Percentiles rank a stretch among this genome's conserved stretches.
These are phyloP conservation scores for Lanius collurio DNA, from an alignment of 2,113 vertebrate genomes.

Conservation along the genomic window DNA sequence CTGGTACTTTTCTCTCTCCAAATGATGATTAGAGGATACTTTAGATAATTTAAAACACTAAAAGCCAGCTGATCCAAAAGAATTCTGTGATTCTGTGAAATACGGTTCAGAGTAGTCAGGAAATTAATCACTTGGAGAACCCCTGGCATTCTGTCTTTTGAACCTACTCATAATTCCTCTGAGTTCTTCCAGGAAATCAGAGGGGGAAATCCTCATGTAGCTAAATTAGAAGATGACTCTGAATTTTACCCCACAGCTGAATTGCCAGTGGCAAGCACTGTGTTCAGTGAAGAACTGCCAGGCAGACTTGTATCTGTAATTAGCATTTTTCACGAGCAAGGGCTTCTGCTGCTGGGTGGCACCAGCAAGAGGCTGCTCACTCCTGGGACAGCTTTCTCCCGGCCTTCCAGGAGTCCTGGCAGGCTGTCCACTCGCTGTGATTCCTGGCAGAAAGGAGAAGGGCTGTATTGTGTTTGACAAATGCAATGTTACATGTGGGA, in stretches of 20 bases:
- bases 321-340: not conserved
- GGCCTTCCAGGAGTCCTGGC: not conserved
- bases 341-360: not conserved
- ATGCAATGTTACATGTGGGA: fast-evolving
- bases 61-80: not conserved
- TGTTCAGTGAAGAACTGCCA: not conserved
- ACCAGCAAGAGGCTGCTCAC: not conserved
- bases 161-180: not conserved
- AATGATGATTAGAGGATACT: not conserved
- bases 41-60: not conserved
- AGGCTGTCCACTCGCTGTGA: not conserved
- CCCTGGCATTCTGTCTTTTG: not conserved
- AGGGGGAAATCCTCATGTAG: not conserved
- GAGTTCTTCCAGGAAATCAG: not conserved
- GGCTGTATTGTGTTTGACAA: not conserved
- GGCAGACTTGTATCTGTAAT: not conserved
- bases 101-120: not conserved
- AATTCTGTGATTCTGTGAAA: not conserved
- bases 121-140: conserved; percentile 1
- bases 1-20: not conserved
- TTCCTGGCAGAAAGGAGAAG: not conserved
- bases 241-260: not conserved
- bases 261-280: not conserved
- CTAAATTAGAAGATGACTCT: not conserved
- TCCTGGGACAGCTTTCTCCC: not conserved